phyloP scores from a whole-genome alignment of 1,140 invertebrate species.

The Drosophila kurseongensis region DNA sequence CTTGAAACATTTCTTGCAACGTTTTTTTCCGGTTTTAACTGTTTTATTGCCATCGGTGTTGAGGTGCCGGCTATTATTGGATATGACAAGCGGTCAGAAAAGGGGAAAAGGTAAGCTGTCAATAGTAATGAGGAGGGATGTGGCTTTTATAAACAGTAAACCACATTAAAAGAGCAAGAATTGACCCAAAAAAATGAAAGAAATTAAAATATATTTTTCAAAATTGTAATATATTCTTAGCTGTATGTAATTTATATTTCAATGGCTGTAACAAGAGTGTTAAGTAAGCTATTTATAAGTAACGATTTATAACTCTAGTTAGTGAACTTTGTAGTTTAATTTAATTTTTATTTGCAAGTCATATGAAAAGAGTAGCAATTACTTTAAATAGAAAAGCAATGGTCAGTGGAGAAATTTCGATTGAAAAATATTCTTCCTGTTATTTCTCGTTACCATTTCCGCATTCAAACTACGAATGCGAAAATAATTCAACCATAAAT shows the following conservation, averaged over 20 bases:
- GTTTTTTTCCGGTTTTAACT: slow-evolving; percentile 12
- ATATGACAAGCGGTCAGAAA: slow-evolving; percentile 30
- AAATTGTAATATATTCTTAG: too few relatives aligned
- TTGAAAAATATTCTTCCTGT: slow-evolving; percentile 33
- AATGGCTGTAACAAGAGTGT: too few relatives aligned
- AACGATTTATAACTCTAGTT: too few relatives aligned
- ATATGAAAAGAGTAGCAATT: too few relatives aligned
- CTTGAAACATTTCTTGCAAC: slow-evolving; percentile 10
- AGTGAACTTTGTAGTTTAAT: too few relatives aligned
- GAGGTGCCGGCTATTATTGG: slow-evolving; percentile 45
- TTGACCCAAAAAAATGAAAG: not conserved
- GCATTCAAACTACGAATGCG: slow-evolving; percentile 11
- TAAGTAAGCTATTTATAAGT: too few relatives aligned
- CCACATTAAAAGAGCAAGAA: not conserved
- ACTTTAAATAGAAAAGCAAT: too few relatives aligned
- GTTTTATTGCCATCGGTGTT: slow-evolving; percentile 48
- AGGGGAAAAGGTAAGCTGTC: slow-evolving; percentile 11
- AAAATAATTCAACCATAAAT: slow-evolving; percentile 28
- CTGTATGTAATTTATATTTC: too few relatives aligned
- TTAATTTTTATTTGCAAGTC: too few relatives aligned
- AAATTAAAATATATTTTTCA: not conserved
- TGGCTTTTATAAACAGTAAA: not conserved
- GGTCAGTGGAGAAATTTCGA: not conserved
- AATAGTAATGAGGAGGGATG: slow-evolving; percentile 3
- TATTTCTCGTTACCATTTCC: slow-evolving; percentile 37